Evolutionary conservation across 2,888 invertebrate species (phyloP), one percentile per base, ranked within the genome.

Genomic region (Xanthia icteritia): DNA sequence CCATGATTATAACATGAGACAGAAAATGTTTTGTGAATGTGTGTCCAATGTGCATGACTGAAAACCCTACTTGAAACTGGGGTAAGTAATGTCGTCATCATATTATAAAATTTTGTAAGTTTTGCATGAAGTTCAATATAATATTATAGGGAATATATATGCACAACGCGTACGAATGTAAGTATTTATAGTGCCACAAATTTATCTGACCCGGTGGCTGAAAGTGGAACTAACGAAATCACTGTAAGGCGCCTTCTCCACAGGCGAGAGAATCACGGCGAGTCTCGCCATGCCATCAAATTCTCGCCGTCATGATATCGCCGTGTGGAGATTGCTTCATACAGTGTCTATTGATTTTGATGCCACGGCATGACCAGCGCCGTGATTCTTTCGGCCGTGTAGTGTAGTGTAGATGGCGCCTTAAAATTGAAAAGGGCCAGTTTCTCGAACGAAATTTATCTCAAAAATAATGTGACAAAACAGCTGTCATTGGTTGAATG

Each of bases 81-180:
- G 94, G 94, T 94, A 90, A 94, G 94, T 94, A 84, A 79, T 73
- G 63, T 70, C 70, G 39, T 13, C n/a, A 60, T 51, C 15, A 48
- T 64, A n/a, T 31, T 31, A 39, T 60, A 27, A 11, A 54, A 31
- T 61, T 39, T 76, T 75, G 5, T 76, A 56, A 63, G 27, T 48
- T 48, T 8, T 51, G 27, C n/a, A 8, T 48, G 5, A n/a, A n/a
- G 4, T 64, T n/a, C n/a, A 42, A 3, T 27, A 64, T 2, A 39
- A n/a, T 17, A 39, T n/a, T 31, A 31, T 31, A 31, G 31, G n/a
- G n/a, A 6, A 39, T 15, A 39, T n/a, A n/a, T n/a, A 39, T 39
- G 15, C 6, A 63, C 36, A 63, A 63, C 3, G 36, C 13, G 1
- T n/a, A n/a, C n/a, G 56, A 56, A n/a, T n/a, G n/a, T 56, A 56